These are phyloP conservation scores for Morus bassanus DNA, from an alignment of 2,797 vertebrate genomes.

Conservation along the genomic window DNA sequence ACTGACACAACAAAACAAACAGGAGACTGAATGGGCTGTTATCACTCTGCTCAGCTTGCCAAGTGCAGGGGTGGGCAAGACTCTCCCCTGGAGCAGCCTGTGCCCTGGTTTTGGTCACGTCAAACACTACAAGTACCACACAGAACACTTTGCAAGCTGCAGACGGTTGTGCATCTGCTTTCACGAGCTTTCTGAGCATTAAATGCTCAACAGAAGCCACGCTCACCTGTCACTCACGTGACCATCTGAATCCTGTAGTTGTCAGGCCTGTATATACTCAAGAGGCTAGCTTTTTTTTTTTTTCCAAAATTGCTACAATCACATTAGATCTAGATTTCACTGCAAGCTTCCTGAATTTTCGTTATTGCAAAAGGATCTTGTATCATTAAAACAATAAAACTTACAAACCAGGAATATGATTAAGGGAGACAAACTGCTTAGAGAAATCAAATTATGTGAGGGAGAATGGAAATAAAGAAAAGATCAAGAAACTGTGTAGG, in stretches of 20 bases:
- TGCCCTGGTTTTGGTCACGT: not conserved
- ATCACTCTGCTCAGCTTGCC: not conserved
- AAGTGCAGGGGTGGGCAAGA: not conserved
- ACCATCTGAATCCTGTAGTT: not conserved
- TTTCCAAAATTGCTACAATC: not conserved
- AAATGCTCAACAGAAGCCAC: not conserved
- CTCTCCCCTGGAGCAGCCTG: not conserved
- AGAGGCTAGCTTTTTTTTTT: not conserved
- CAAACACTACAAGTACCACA: not conserved
- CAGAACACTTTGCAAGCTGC: not conserved
- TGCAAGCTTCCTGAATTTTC: not conserved
- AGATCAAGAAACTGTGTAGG: not conserved
- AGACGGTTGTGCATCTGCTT: not conserved
- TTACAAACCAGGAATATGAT: not conserved
- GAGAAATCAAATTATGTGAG: not conserved
- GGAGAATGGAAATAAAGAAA: not conserved
- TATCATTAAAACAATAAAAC: constrained; percentile 9
- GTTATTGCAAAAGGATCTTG: not conserved
- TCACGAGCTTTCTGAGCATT: not conserved
- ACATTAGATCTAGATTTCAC: not conserved
- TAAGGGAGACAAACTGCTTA: not conserved
- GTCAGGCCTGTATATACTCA: not conserved
- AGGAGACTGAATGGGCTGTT: not conserved
- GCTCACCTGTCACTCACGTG: not conserved
- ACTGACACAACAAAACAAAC: not conserved